Percentiles rank a stretch among this genome's conserved stretches.
These are phyloP conservation scores for Spheniscus mendiculus DNA, from an alignment of 2,113 vertebrate species.

Conservation along the genomic window DNA sequence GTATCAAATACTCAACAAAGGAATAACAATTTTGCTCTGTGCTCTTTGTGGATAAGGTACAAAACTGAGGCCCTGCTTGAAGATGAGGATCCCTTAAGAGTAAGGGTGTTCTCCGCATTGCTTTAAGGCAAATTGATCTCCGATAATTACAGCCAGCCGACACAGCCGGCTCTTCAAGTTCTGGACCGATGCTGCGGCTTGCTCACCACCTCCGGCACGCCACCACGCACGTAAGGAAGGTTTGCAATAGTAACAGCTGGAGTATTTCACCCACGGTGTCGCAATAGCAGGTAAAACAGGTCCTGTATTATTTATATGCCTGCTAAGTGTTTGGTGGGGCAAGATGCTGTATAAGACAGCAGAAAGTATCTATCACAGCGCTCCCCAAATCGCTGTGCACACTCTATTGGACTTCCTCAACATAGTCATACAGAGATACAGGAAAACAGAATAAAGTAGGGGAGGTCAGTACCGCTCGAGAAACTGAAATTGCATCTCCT, in stretches of 20 bases:
- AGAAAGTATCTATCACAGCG: not conserved
- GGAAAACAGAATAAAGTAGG: not conserved
- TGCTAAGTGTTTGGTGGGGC: not conserved
- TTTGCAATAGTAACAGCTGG: not conserved
- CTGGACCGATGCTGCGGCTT: not conserved
- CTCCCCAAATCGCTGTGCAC: not conserved
- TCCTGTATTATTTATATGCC: not conserved
- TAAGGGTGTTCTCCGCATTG: not conserved
- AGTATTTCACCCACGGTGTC: not conserved
- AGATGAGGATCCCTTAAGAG: not conserved
- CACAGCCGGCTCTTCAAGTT: slow-evolving; percentile 17
- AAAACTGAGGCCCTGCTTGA: not conserved
- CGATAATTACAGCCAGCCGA: not conserved
- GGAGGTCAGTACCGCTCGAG: not conserved
- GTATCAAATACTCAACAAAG: not conserved
- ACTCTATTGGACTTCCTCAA: not conserved
- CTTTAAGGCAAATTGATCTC: not conserved
- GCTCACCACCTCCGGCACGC: not conserved
- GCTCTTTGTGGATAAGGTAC: not conserved
- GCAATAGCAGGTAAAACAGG: slow-evolving; percentile 8
- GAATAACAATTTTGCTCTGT: not conserved
- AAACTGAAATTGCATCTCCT: not conserved
- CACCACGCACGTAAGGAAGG: not conserved
- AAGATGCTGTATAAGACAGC: not conserved
- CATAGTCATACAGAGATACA: not conserved